Evolutionary conservation across 2,113 vertebrate genomes (phyloP), one percentile per base, ranked within the genome.

Genomic region (Brevimyrus niger): DNA sequence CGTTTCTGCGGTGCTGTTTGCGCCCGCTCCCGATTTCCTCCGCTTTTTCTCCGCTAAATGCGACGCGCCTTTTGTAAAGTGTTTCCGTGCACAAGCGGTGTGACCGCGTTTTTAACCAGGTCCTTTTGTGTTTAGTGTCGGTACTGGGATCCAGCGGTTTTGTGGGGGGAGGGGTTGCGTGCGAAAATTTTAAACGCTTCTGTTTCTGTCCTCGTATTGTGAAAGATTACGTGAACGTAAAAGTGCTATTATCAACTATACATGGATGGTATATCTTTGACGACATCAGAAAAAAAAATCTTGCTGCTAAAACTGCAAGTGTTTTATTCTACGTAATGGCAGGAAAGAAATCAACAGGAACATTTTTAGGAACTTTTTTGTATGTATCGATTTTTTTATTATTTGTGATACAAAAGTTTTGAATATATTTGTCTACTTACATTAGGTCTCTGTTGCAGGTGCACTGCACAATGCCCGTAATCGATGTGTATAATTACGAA

Each of bases 241-340:
- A 97, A 97, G 96, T 97, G 97, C 96, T 97, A 95, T 96, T 96
- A 96, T 92, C 92, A 92, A 93, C 94, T 93, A 94, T 93, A 94
- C 93, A 92, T 94, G 94, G 94, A 86, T 94, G 93, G 90, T 91
- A 92, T 94, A 92, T 93, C 94, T 93, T 93, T 94, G 92, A 94
- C 94, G 94, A 96, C 93, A 93, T 95, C 46, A 94, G 94, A 91
- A 94, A 93, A 76, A 94, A 94, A 91, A 94, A 93, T 93, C 94
- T 96, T 95, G 96, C 96, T 96, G 94, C 97, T 97, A 94, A 95
- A 93, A 92, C 93, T 94, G 92, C 95, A 95, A 96, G 94, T 87
- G 93, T 94, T 95, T 89, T 88, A 61, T 90, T 89, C 92, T 93
- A 94, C 35, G 91, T 94, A 47, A 83, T 50, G 50, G 53, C 47